These are phyloP conservation scores for Hemicordylus capensis DNA, from an alignment of 2,113 vertebrate species.

Conservation along the genomic window DNA sequence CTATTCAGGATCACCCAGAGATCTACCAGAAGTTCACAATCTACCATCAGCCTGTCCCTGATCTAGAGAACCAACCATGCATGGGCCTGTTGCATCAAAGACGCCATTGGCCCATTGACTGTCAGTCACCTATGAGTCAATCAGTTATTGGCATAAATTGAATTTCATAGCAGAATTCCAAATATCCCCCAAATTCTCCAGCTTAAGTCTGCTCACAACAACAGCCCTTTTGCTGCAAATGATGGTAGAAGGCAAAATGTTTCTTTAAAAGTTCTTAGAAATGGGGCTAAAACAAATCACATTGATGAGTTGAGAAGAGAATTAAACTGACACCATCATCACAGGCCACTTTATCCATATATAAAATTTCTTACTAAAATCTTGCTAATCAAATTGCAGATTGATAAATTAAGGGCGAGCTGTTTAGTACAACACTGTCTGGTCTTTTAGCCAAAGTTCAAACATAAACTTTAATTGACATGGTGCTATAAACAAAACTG, in stretches of 20 bases:
- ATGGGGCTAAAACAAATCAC: not conserved
- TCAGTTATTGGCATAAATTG: not conserved
- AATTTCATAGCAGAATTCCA: not conserved
- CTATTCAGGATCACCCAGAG: too few species aligned
- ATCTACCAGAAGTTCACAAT: too few species aligned
- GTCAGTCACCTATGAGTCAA: not conserved
- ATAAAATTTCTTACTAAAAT: not conserved
- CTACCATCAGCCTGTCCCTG: too few species aligned
- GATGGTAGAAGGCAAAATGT: too few species aligned
- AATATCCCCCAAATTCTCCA: not conserved
- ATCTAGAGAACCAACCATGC: not conserved
- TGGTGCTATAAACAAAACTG: not conserved
- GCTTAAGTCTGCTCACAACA: not conserved
- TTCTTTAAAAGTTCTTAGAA: not conserved
- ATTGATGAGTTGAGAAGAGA: not conserved
- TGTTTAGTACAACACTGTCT: not conserved
- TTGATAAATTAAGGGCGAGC: not conserved
- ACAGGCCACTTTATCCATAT: not conserved
- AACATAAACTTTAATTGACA: not conserved
- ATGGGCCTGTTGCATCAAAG: too few species aligned
- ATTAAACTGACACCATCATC: not conserved
- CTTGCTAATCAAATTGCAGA: constrained; percentile 1
- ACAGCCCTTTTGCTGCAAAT: not conserved
- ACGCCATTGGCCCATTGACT: not conserved
- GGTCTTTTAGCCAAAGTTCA: not conserved